A percentile compares a stretch with the other conserved stretches of the same genome.
These are phyloP conservation scores for Pachyramphus minor DNA, from an alignment of 2,113 vertebrate species.

Conservation along the genomic window DNA sequence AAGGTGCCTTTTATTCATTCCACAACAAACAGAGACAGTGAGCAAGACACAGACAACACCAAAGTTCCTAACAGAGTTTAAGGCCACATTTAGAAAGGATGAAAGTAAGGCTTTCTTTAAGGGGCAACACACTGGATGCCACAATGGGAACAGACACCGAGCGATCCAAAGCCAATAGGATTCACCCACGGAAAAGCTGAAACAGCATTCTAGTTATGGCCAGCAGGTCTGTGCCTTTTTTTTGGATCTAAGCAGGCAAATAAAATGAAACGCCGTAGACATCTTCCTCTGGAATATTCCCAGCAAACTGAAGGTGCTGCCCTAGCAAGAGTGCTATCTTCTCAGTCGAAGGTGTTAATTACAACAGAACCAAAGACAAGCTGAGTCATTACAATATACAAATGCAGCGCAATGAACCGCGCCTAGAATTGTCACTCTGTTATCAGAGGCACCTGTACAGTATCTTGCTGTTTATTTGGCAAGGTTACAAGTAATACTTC, in stretches of 20 bases:
- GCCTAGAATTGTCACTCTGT: constrained; percentile 65
- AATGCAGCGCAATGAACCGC: constrained; percentile 63
- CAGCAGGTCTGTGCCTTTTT: not conserved
- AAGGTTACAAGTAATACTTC: constrained; percentile 70
- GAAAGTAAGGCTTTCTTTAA: constrained; percentile 76
- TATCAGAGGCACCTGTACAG: constrained; percentile 75
- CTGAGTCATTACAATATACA: constrained; percentile 58
- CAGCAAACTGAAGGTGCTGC: constrained; percentile 48
- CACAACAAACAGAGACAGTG: constrained; percentile 23
- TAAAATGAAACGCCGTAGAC: not conserved
- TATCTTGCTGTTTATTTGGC: constrained; percentile 71
- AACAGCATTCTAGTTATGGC: not conserved
- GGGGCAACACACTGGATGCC: constrained; percentile 30
- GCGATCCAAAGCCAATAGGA: not conserved
- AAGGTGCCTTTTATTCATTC: constrained; percentile 59
- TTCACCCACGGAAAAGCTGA: constrained; percentile 18
- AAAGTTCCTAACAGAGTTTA: constrained; percentile 70
- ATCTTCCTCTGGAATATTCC: constrained; percentile 23
- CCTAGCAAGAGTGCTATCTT: not conserved
- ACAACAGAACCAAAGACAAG: constrained; percentile 69
- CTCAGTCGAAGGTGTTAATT: constrained; percentile 32
- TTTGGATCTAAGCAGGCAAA: not conserved
- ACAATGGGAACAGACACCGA: not conserved
- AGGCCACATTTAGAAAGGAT: constrained; percentile 77
- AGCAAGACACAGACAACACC: constrained; percentile 48